Conservation (phyloP, 2,888 invertebrate genomes). For the Cetonia aurata region DNA sequence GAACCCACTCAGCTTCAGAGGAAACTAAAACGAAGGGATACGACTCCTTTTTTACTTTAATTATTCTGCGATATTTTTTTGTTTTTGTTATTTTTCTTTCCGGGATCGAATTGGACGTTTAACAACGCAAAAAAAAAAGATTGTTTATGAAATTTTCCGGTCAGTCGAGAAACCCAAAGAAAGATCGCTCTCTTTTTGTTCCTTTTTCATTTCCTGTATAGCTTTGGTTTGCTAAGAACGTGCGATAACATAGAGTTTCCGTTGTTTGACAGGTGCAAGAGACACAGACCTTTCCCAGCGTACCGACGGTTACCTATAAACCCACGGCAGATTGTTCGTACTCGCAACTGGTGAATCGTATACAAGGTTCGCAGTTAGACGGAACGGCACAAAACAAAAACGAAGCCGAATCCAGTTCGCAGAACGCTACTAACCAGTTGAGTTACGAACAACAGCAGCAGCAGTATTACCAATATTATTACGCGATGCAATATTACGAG, state of each 20-base stretch:
- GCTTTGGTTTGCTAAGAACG: conserved; percentile 40
- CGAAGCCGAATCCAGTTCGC: conserved; percentile 53
- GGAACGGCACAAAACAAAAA: conserved; percentile 40
- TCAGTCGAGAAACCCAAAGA: too few species aligned
- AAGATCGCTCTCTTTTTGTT: conserved; percentile 29
- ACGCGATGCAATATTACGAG: conserved; percentile 64
- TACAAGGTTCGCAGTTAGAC: conserved; percentile 71
- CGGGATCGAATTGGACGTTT: background rate
- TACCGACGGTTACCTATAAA: conserved; percentile 77
- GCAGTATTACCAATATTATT: conserved; percentile 65
- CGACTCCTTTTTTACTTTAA: too few species aligned
- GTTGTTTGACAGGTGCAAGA: conserved; percentile 66
- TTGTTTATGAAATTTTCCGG: too few species aligned
- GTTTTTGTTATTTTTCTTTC: too few species aligned
- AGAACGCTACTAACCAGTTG: conserved; percentile 56
- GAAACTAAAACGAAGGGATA: too few species aligned
- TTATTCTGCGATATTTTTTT: too few species aligned
- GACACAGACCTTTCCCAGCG: conserved; percentile 63
- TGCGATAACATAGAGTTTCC: conserved; percentile 45
- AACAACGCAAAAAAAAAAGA: too few species aligned
- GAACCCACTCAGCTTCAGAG: too few species aligned
- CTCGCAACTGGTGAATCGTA: conserved; percentile 87
- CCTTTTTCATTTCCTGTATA: conserved; percentile 12
- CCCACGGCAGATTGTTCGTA: conserved; percentile 90
- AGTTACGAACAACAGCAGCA: conserved; percentile 62